Evolutionary conservation across 2,888 invertebrate species (phyloP), one percentile per base, ranked within the genome.

Genomic region (Graphium colonna): DNA sequence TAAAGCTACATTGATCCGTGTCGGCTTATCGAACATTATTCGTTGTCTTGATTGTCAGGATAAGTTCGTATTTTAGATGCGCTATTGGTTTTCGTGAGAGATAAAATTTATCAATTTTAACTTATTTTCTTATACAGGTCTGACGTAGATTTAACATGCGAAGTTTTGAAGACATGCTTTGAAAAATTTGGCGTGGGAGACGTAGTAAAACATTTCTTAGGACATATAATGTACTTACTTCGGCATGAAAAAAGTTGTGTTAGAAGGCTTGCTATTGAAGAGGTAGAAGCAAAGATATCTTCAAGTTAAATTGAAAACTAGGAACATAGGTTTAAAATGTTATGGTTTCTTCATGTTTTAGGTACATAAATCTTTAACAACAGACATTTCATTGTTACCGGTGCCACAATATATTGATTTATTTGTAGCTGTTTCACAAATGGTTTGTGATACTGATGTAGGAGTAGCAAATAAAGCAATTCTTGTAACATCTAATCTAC

Each of bases 121-220:
- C n/a, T 13, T 15, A 18, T 31, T 33, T 41, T 46, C 16, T 33
- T 50, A 33, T 56, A 18, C 67, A 93, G 93, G 59, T 86, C 91
- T 55, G 91, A 93, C 67, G 79, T 92, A 3, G 90, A 91, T 62
- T 67, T 93, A 52, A 91, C 93, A 13, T 93, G 93, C 69, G 93
- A 94, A 65, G 91, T 95, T 3, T 77, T 95, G 33, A 85, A 91
- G 40, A 77, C 91, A 55, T 92, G 94, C 65, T 91, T 96, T 73
- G 87, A 91, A 8, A 92, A 92, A 63, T 82, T 95, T 61, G 86
- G 87, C 52, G 77, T 93, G 43, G 91, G 91, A n/a, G 91, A 92
- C 60, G 86, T 92, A 26, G 81, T 93, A 1, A 89, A 82, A 62
- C 88, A 91, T 51, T 93, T 93, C 67, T 92, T 91, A 15, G 78